Conservation (phyloP, 2,888 invertebrate genomes). For the Sisyra nigra region DNA sequence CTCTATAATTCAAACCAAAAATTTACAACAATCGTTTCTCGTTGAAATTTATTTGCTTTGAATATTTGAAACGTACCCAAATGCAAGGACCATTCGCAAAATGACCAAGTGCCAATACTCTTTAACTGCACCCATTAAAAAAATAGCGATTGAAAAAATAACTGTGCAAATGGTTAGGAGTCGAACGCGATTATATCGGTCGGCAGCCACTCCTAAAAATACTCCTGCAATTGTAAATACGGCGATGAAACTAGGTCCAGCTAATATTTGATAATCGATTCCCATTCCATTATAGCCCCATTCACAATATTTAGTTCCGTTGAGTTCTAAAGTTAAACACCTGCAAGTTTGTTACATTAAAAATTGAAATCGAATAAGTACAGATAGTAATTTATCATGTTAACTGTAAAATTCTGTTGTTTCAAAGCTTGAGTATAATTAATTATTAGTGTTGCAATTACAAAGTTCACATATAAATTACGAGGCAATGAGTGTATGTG, state of each 20-base stretch:
- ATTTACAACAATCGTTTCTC: background rate
- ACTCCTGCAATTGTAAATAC: constrained; percentile 82
- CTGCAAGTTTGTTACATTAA: constrained; percentile 25
- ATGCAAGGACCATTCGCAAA: constrained; percentile 71
- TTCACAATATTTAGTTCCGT: constrained; percentile 66
- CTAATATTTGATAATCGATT: constrained; percentile 79
- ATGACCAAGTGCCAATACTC: constrained; percentile 84
- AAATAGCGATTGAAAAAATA: constrained; percentile 66
- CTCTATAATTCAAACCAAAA: constrained; percentile 29
- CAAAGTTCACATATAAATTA: too few species aligned
- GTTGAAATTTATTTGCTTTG: background rate
- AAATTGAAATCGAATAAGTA: too few species aligned
- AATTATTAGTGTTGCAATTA: too few species aligned
- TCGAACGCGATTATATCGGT: constrained; percentile 58
- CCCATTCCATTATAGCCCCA: constrained; percentile 91
- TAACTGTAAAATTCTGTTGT: too few species aligned
- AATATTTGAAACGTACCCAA: constrained; percentile 38
- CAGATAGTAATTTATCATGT: too few species aligned
- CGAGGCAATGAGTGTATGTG: too few species aligned
- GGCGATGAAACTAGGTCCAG: constrained; percentile 85
- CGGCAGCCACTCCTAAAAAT: constrained; percentile 66
- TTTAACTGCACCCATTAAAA: constrained; percentile 69
- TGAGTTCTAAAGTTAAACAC: constrained; percentile 44
- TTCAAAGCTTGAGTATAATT: too few species aligned
- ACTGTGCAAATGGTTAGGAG: constrained; percentile 62